These are phyloP conservation scores for Amazona finschi DNA, from an alignment of 2,797 vertebrate species.

Conservation along the genomic window DNA sequence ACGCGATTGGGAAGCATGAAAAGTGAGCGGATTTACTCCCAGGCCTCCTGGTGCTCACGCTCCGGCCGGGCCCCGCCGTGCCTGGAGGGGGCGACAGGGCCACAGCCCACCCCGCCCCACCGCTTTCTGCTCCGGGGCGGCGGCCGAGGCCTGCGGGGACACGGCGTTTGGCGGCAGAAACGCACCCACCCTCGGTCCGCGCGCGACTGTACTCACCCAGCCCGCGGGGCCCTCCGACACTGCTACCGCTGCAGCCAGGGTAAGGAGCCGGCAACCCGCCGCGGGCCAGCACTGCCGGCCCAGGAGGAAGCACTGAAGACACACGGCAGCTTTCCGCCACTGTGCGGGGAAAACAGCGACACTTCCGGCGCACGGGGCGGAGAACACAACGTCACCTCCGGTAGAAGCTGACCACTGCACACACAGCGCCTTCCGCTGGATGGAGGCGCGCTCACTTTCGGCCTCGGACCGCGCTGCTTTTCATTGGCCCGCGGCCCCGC, in stretches of 20 bases:
- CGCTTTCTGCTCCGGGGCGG: neutral
- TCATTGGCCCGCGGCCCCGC: neutral
- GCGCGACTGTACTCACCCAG: neutral
- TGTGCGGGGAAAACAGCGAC: accelerated
- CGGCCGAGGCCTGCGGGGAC: neutral
- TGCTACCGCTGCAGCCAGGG: neutral
- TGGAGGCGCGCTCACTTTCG: neutral
- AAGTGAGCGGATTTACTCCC: neutral
- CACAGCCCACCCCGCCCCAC: neutral
- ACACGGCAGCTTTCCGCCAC: accelerated
- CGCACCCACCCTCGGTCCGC: neutral
- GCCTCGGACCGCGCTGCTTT: accelerated
- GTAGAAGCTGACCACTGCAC: accelerated
- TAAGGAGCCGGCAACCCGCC: neutral
- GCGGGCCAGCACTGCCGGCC: neutral
- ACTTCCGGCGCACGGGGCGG: neutral
- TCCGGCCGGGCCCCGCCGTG: neutral
- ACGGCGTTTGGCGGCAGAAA: no score
- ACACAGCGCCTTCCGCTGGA: neutral
- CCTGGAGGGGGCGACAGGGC: neutral
- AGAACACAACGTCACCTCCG: neutral
- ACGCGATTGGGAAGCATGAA: accelerated
- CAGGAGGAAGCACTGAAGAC: neutral
- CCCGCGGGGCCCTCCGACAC: neutral
- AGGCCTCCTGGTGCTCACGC: neutral